These are phyloP conservation scores for Enteromius fasciolatus DNA, from an alignment of 2,797 vertebrate genomes.

Conservation along the genomic window DNA sequence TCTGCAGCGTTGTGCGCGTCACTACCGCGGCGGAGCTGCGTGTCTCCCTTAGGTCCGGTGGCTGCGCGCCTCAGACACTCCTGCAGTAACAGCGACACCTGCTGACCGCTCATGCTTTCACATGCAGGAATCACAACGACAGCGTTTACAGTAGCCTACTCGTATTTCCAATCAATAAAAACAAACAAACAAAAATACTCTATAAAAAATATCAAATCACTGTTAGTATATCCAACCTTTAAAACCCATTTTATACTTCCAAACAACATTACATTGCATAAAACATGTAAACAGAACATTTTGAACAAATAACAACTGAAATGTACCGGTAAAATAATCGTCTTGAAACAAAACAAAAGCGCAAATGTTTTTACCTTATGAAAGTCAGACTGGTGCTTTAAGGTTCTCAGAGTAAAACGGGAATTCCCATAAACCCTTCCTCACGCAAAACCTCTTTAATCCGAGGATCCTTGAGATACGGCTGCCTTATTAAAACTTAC, in stretches of 20 bases:
- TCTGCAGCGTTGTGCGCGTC: neutral
- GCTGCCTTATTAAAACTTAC: no score
- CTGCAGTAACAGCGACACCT: slow-evolving; percentile 76
- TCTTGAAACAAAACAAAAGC: neutral
- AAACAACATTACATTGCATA: neutral
- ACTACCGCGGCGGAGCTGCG: neutral
- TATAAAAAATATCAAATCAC: neutral
- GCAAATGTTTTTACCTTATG: neutral
- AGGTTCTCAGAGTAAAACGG: neutral
- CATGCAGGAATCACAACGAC: neutral
- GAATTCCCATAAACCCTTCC: neutral
- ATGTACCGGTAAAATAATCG: neutral
- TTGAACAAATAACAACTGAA: neutral
- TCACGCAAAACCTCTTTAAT: neutral
- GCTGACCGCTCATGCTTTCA: slow-evolving; percentile 71
- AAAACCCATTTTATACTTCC: neutral
- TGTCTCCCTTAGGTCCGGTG: slow-evolving; percentile 59
- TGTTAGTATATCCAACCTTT: neutral
- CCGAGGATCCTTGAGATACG: neutral
- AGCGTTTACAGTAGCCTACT: neutral
- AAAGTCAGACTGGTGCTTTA: neutral
- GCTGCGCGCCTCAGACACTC: slow-evolving; percentile 72
- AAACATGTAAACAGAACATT: neutral
- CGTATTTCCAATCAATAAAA: no score
- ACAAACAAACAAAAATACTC: no score